A percentile compares a stretch with the other conserved stretches of the same genome.
These are phyloP conservation scores for Lytechinus pictus DNA, from an alignment of 35 echinoderm and acorn worm species.

Conservation along the genomic window DNA sequence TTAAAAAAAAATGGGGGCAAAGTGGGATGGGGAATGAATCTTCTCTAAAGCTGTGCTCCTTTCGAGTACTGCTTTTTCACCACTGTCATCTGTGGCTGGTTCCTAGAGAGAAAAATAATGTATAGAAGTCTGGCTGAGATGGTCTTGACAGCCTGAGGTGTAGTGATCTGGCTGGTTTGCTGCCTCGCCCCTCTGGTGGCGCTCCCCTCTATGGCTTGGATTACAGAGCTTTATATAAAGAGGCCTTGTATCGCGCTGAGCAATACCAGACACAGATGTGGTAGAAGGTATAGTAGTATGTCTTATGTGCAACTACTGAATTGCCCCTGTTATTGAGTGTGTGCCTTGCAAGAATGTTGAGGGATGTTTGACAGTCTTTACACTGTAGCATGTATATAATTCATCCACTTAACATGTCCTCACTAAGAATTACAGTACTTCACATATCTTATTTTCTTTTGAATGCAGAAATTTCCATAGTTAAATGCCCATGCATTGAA, in stretches of 20 bases:
- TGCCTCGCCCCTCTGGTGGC: slow-evolving; percentile 24
- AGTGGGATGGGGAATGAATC: not conserved
- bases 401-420: too few species aligned
- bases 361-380: not conserved
- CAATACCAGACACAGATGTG: slow-evolving; percentile 34
- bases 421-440: too few species aligned
- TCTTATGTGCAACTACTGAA: slow-evolving; percentile 39
- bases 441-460: too few species aligned
- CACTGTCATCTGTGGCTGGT: slow-evolving; percentile 32
- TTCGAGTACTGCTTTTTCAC: not conserved
- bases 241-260: slow-evolving; percentile 36
- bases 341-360: slow-evolving; percentile 22
- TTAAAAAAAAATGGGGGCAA: not conserved
- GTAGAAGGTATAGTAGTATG: slow-evolving; percentile 55
- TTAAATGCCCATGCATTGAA: too few species aligned
- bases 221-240: slow-evolving; percentile 26
- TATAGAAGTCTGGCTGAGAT: slow-evolving; percentile 20
- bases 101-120: not conserved
- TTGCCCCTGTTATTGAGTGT: not conserved
- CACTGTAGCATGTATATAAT: not conserved
- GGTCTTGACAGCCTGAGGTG: slow-evolving; percentile 32
- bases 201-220: slow-evolving; percentile 37
- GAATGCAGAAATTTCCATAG: too few species aligned
- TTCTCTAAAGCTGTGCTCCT: not conserved
- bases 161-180: slow-evolving; percentile 25